Percentiles rank a stretch among this genome's conserved stretches.
Conservation (phyloP, 2,888 invertebrate genomes). For the Oasisia sp. region DNA sequence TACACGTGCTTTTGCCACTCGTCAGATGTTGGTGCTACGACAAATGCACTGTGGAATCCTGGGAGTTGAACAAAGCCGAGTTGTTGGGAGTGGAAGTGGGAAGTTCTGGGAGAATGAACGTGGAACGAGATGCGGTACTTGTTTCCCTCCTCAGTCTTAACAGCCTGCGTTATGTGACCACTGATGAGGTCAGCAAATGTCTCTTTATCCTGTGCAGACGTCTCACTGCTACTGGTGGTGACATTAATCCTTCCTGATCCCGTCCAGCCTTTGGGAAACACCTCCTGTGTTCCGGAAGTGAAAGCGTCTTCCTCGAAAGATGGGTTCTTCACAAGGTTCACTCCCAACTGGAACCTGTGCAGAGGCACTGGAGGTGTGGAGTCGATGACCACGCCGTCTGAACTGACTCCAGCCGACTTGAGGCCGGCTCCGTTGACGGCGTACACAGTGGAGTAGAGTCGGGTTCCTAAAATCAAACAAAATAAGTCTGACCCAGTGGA, state of each 20-base stretch:
- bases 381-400: slow-evolving; percentile 46
- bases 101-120: not conserved
- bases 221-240: not conserved
- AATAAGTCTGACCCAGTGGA: too few relatives aligned
- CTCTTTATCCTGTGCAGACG: not conserved
- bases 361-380: slow-evolving; percentile 40
- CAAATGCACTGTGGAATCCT: not conserved
- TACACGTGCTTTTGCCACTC: not conserved
- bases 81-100: not conserved
- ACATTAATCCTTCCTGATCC: not conserved
- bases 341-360: slow-evolving; percentile 33
- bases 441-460: slow-evolving; percentile 42
- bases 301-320: slow-evolving; percentile 33
- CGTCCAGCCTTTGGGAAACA: not conserved
- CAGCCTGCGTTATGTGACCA: not conserved
- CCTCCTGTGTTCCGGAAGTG: not conserved
- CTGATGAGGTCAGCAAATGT: not conserved
- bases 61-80: not conserved
- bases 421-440: slow-evolving; percentile 48
- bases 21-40: not conserved
- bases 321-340: slow-evolving; percentile 39
- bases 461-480: not conserved
- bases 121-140: not conserved
- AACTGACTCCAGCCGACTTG: slow-evolving; percentile 37
- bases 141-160: not conserved